phyloP scores from a whole-genome alignment of 1,140 invertebrate species.

The Drosophila eugracilis region DNA sequence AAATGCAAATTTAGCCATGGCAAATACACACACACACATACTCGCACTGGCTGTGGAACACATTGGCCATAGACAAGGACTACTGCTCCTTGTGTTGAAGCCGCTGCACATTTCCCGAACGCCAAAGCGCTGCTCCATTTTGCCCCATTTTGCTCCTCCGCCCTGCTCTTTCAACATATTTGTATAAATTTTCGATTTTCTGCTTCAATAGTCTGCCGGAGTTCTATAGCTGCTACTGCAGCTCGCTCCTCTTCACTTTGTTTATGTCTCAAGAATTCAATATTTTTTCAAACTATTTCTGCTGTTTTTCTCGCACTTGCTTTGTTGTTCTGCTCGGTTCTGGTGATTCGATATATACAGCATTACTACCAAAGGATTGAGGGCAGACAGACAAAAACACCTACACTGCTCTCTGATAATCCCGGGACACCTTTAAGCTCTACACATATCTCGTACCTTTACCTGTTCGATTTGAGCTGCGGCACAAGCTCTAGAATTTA shows the following conservation, averaged over 20 bases:
- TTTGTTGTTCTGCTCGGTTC: conserved; percentile 41
- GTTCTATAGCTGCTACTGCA: conserved; percentile 25
- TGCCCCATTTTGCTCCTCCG: conserved; percentile 8
- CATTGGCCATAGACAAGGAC: conserved; percentile 47
- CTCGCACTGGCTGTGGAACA: neutral
- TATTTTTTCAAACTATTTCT: conserved; percentile 73
- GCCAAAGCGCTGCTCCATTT: conserved; percentile 29
- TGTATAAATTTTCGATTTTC: conserved; percentile 83
- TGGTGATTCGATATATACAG: conserved; percentile 21
- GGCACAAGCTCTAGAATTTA: too few species aligned
- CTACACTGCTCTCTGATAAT: too few species aligned
- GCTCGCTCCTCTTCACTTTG: conserved; percentile 66
- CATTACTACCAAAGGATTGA: conserved; percentile 48
- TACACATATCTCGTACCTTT: neutral
- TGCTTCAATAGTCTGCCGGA: conserved; percentile 70
- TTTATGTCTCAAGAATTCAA: conserved; percentile 80
- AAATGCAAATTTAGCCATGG: conserved; percentile 78
- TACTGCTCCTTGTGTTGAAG: conserved; percentile 68
- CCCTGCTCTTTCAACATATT: conserved; percentile 70
- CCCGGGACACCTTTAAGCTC: conserved; percentile 38
- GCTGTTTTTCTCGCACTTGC: conserved; percentile 48
- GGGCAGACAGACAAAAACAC: conserved; percentile 13
- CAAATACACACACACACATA: conserved; percentile 53
- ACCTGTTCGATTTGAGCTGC: conserved; percentile 28
- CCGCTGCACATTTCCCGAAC: conserved; percentile 69